A percentile compares a stretch with the other conserved stretches of the same genome.
phyloP scores from a whole-genome alignment of 2,888 invertebrate species.

The Lasioglossum malachurum region DNA sequence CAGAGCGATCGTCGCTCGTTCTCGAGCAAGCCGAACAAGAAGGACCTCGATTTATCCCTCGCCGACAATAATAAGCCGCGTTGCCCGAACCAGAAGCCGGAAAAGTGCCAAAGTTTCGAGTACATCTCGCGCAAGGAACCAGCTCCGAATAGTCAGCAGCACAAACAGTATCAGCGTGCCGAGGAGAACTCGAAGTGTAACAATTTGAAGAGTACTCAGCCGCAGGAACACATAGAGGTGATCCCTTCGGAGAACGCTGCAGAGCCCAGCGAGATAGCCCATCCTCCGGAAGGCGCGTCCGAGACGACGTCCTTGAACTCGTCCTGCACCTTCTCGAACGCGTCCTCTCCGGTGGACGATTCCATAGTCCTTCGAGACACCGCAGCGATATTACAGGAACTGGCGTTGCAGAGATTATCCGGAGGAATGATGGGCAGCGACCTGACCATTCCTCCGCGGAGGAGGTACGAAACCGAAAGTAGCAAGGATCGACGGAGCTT shows the following conservation, averaged over 20 bases:
- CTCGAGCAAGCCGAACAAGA: conserved; percentile 55
- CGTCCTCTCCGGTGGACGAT: conserved; percentile 78
- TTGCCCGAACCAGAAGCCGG: conserved; percentile 58
- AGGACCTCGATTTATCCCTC: conserved; percentile 40
- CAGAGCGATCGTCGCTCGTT: conserved; percentile 68
- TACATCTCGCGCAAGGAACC: conserved; percentile 74
- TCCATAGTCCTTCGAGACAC: conserved; percentile 81
- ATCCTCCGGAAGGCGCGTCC: conserved; percentile 81
- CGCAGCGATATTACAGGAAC: conserved; percentile 81
- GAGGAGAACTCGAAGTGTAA: conserved; percentile 71
- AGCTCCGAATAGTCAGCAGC: conserved; percentile 63
- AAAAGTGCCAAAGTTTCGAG: conserved; percentile 72
- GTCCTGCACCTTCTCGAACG: conserved; percentile 77
- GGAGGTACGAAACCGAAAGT: conserved; percentile 77
- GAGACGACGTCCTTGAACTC: conserved; percentile 77
- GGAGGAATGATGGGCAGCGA: conserved; percentile 78
- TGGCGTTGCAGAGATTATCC: conserved; percentile 81
- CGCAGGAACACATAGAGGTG: conserved; percentile 74
- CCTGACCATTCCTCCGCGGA: conserved; percentile 65
- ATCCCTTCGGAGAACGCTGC: conserved; percentile 82
- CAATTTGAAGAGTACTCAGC: conserved; percentile 65
- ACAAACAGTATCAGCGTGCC: conserved; percentile 71
- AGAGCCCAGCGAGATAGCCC: conserved; percentile 81
- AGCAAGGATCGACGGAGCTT: conserved; percentile 82
- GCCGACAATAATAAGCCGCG: conserved; percentile 60